A percentile compares a stretch with the other conserved stretches of the same genome.
phyloP scores from a whole-genome alignment of 92 coral and sea anemone species.

The Phenganax subtilis region DNA sequence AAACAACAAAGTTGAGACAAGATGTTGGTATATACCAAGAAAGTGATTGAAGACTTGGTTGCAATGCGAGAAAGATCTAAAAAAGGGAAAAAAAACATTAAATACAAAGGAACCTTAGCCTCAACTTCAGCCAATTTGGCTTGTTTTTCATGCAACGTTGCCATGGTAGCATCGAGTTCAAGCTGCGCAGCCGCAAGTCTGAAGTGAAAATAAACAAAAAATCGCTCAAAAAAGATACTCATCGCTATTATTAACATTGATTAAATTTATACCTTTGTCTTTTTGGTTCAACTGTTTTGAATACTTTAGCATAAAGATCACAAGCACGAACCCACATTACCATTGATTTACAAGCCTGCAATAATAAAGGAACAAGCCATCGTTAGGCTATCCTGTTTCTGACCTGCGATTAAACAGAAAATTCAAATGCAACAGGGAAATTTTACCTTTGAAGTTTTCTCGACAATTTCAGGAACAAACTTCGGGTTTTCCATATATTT shows the following conservation, averaged over 20 bases:
- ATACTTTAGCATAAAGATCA: conserved; percentile 93
- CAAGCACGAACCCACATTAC: conserved; percentile 99
- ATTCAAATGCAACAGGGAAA: not conserved
- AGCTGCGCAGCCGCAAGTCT: conserved; percentile 76
- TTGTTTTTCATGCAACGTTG: conserved; percentile 85
- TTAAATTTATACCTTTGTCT: conserved; percentile 54
- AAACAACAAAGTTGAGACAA: not conserved
- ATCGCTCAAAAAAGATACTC: not conserved
- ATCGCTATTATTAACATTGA: not conserved
- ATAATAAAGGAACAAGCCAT: not conserved
- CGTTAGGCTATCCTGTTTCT: not conserved
- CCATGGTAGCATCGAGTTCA: conserved; percentile 89
- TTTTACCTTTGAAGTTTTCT: conserved; percentile 85
- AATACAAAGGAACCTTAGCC: conserved; percentile 59
- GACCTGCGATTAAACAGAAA: not conserved
- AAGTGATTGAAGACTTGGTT: no score
- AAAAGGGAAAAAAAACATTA: no score
- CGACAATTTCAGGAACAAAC: conserved; percentile 87
- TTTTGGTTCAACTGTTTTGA: conserved; percentile 90
- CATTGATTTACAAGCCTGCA: conserved; percentile 91
- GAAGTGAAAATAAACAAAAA: not conserved
- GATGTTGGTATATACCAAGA: not conserved
- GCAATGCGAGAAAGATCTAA: no score
- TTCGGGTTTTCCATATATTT: conserved; percentile 97
- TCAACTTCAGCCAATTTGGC: conserved; percentile 90